These are phyloP conservation scores for Toxotes chatareus DNA, from an alignment of 2,113 vertebrate genomes.

Conservation along the genomic window DNA sequence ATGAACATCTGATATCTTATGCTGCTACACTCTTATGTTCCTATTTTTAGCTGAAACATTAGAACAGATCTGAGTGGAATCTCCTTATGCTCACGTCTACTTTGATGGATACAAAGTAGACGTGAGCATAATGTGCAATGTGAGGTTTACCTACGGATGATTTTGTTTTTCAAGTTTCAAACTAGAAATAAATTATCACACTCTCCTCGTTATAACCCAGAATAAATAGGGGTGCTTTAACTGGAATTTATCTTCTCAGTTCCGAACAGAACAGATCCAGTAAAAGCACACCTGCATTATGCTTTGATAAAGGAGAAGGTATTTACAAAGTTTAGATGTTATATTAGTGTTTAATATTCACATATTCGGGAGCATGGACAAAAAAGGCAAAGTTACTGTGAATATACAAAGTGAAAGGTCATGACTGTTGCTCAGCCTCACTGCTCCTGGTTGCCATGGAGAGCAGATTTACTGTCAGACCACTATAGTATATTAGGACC, in stretches of 20 bases:
- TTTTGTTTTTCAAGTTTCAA: slow-evolving; percentile 10
- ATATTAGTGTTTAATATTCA: neutral
- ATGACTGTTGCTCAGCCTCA: neutral
- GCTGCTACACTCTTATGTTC: neutral
- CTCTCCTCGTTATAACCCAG: neutral
- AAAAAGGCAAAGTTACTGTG: neutral
- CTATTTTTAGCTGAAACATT: neutral
- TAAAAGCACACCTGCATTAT: neutral
- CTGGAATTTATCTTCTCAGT: slow-evolving; percentile 1
- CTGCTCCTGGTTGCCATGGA: neutral
- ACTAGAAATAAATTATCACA: neutral
- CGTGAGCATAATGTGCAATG: neutral
- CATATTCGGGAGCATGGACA: neutral
- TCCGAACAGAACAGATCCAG: neutral
- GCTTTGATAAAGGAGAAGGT: neutral
- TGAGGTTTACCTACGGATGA: neutral
- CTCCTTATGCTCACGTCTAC: neutral
- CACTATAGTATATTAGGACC: neutral
- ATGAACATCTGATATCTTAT: neutral
- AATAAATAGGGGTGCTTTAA: neutral
- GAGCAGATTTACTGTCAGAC: neutral
- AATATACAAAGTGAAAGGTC: neutral
- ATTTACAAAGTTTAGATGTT: neutral
- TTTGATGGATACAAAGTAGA: neutral
- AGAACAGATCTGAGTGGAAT: neutral